Conservation (phyloP, 1,140 invertebrate species). For the Portunus trituberculatus region DNA sequence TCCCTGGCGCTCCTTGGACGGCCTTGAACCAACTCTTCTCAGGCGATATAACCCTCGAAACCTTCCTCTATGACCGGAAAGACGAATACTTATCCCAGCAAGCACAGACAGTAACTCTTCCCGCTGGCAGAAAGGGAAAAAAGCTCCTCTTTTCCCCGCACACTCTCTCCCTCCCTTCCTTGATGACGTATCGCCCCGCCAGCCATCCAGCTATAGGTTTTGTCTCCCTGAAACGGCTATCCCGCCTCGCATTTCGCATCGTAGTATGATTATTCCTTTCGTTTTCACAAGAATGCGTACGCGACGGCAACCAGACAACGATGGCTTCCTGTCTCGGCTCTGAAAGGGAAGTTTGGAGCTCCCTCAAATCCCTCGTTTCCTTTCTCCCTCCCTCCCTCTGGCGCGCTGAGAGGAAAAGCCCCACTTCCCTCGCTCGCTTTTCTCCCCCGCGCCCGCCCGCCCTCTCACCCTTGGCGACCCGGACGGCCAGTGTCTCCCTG, state of each 20-base stretch:
- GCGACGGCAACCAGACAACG: neutral
- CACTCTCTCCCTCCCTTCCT: neutral
- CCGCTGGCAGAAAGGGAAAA: neutral
- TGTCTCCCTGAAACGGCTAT: conserved; percentile 1
- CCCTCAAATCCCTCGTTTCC: conserved; percentile 34
- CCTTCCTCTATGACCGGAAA: neutral
- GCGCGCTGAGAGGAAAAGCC: neutral
- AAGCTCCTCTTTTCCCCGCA: neutral
- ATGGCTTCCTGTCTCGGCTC: neutral
- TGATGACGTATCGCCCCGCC: neutral
- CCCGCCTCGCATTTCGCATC: neutral
- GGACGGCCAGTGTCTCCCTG: conserved; percentile 64
- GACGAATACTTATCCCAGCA: neutral
- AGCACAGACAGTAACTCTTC: neutral
- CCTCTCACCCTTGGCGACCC: conserved; percentile 51
- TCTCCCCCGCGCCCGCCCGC: conserved; percentile 54
- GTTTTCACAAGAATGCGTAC: neutral
- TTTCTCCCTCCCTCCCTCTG: conserved; percentile 36
- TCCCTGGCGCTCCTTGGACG: conserved; percentile 30
- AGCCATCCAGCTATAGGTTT: neutral
- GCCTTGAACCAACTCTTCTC: neutral
- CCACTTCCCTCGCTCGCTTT: neutral
- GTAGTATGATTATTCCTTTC: neutral
- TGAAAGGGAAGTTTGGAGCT: neutral
- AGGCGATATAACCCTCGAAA: neutral